Percentiles rank a stretch among this genome's conserved stretches.
phyloP scores from a whole-genome alignment of 2,113 vertebrate genomes.

The Nothobranchius furzeri region DNA sequence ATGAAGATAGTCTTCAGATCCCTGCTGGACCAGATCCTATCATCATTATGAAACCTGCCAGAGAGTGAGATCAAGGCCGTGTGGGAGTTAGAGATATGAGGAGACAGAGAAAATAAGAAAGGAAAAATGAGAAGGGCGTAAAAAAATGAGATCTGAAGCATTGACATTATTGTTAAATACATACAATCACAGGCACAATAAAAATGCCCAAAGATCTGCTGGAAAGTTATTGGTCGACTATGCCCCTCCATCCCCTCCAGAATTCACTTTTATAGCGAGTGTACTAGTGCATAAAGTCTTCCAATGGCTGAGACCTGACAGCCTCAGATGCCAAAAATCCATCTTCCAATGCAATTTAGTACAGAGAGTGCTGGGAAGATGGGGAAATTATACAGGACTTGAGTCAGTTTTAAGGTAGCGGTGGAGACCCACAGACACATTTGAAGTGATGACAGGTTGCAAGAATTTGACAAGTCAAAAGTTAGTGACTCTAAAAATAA shows the following conservation, averaged over 20 bases:
- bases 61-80: constrained; percentile 25
- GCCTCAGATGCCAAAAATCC: constrained; percentile 76
- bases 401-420: constrained; percentile 77
- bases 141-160: constrained; percentile 38
- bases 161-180: constrained; percentile 74
- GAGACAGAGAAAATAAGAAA: constrained; percentile 28
- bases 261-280: constrained; percentile 77
- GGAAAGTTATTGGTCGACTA: constrained; percentile 77
- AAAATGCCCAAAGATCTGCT: constrained; percentile 71
- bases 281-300: constrained; percentile 78
- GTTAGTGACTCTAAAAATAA: constrained; percentile 77
- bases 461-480: constrained; percentile 79
- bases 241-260: constrained; percentile 69
- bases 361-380: constrained; percentile 76
- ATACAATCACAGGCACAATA: constrained; percentile 69
- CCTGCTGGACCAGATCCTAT: constrained; percentile 57
- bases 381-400: constrained; percentile 78
- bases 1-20: constrained; percentile 60
- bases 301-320: constrained; percentile 74
- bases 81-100: constrained; percentile 28
- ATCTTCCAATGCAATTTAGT: constrained; percentile 79
- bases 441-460: constrained; percentile 80
- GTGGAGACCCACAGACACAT: constrained; percentile 61
- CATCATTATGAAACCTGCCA: constrained; percentile 62
- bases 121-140: constrained; percentile 31